phyloP scores from a whole-genome alignment of 2,113 vertebrate genomes.

The Halcyon senegalensis region DNA sequence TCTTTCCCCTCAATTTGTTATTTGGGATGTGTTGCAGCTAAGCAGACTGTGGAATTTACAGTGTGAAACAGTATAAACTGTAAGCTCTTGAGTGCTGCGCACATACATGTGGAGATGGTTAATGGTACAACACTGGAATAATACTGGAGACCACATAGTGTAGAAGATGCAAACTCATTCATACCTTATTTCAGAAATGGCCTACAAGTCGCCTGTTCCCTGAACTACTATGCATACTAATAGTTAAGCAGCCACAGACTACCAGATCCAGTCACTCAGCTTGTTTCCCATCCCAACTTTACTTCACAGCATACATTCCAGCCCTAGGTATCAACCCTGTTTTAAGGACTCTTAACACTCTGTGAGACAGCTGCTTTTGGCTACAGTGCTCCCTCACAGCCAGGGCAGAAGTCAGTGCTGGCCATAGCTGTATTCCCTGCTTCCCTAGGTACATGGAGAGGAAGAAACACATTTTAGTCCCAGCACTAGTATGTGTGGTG shows the following conservation, averaged over 20 bases:
- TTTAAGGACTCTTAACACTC: background rate
- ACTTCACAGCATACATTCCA: background rate
- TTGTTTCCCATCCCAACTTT: background rate
- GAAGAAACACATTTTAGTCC: background rate
- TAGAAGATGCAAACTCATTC: background rate
- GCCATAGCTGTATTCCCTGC: background rate
- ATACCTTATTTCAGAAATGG: background rate
- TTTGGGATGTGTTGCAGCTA: background rate
- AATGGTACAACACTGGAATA: background rate
- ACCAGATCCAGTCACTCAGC: background rate
- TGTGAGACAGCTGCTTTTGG: background rate
- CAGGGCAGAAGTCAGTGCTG: background rate
- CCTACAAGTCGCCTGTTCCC: background rate
- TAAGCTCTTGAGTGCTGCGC: background rate
- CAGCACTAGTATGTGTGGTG: background rate
- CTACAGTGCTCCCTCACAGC: background rate
- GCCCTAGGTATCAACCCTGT: background rate
- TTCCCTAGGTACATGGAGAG: background rate
- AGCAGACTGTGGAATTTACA: background rate
- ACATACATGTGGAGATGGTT: background rate
- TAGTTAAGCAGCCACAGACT: background rate
- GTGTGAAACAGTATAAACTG: background rate
- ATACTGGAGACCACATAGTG: background rate
- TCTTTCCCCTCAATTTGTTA: background rate
- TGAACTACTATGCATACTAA: background rate